Evolutionary conservation across 2,113 vertebrate genomes (phyloP).

Genomic region (Pipra filicauda): DNA sequence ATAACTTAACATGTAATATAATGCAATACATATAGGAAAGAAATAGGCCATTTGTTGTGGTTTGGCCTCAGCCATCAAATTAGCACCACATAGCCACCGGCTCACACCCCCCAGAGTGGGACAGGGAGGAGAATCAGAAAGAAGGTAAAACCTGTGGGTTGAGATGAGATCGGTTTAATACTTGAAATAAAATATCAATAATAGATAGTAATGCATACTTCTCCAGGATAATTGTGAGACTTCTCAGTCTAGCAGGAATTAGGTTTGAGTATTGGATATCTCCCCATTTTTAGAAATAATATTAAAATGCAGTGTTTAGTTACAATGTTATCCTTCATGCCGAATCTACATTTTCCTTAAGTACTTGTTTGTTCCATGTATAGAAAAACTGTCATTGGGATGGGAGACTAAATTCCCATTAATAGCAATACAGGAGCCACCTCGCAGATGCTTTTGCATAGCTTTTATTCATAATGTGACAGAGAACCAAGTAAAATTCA

Average conservation of each 20-base stretch:
- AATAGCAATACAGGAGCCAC: neutral
- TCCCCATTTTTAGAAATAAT: neutral
- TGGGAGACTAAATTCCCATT: neutral
- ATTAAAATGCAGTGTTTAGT: neutral
- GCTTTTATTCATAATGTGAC: neutral
- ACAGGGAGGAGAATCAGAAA: rapidly evolving
- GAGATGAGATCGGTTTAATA: neutral
- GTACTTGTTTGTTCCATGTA: neutral
- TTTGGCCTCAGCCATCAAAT: neutral
- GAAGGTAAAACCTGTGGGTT: neutral
- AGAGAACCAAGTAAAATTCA: neutral
- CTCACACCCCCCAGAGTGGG: rapidly evolving
- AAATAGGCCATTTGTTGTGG: neutral
- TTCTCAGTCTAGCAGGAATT: neutral
- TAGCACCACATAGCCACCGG: neutral
- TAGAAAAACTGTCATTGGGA: neutral
- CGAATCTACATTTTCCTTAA: neutral
- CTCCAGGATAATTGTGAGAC: neutral
- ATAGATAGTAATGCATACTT: neutral
- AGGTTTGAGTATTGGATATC: neutral
- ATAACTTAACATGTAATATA: neutral
- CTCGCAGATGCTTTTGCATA: neutral
- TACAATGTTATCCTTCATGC: rapidly evolving
- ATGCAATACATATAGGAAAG: neutral
- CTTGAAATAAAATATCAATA: neutral